phyloP scores from a whole-genome alignment of 2,113 vertebrate genomes.

The Tenebrosternarchus preto region DNA sequence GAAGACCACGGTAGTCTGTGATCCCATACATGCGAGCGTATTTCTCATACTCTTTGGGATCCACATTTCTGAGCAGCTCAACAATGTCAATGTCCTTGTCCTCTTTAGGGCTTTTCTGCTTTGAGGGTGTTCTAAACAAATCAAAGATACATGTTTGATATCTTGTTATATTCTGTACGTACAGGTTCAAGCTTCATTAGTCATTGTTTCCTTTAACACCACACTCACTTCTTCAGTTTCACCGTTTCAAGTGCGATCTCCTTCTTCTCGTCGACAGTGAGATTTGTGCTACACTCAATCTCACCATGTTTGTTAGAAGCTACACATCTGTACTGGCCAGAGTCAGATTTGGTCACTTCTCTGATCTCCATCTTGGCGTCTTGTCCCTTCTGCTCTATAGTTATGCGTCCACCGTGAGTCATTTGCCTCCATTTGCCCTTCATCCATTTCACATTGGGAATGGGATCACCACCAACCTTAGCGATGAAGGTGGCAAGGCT shows the following conservation, averaged over 20 bases:
- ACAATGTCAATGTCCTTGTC: constrained; percentile 93
- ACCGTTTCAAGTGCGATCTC: constrained; percentile 80
- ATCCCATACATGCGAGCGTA: constrained; percentile 98
- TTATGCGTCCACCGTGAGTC: constrained; percentile 90
- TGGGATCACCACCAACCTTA: constrained; percentile 95
- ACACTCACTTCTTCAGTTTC: constrained; percentile 88
- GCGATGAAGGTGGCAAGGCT: constrained; percentile 91
- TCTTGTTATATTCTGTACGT: constrained; percentile 84
- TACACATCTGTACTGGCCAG: constrained; percentile 91
- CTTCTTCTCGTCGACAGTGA: constrained; percentile 87
- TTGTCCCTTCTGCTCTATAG: constrained; percentile 86
- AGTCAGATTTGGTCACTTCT: constrained; percentile 89
- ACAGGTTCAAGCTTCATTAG: constrained; percentile 82
- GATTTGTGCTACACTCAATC: constrained; percentile 85
- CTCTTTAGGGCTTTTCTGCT: constrained; percentile 88
- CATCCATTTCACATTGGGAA: constrained; percentile 96
- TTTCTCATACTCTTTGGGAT: constrained; percentile 99
- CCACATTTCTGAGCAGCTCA: constrained; percentile 96
- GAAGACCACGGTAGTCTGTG: constrained; percentile 95
- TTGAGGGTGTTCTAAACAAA: constrained; percentile 83
- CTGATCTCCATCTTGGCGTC: constrained; percentile 88
- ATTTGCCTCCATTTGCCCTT: constrained; percentile 98
- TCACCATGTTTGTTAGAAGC: constrained; percentile 91
- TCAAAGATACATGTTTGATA: constrained; percentile 12
- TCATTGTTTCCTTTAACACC: not conserved